Percentiles rank a stretch among this genome's conserved stretches.
Conservation (phyloP, 2,113 vertebrate species). For the Brevimyrus niger region DNA sequence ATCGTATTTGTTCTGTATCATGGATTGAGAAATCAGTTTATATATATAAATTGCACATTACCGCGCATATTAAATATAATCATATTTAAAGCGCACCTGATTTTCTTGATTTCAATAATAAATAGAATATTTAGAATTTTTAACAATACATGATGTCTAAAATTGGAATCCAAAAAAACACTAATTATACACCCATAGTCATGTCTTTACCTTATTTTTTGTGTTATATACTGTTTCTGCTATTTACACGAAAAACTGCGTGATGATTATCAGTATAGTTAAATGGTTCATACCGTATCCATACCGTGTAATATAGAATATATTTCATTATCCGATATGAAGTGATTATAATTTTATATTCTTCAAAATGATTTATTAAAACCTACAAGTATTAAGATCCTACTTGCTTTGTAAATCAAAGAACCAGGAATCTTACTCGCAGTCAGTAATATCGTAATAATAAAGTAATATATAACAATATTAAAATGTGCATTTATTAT, state of each 20-base stretch:
- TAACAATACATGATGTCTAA: not conserved
- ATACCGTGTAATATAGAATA: not conserved
- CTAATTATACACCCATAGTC: not conserved
- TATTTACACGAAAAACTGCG: not conserved
- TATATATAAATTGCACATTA: not conserved
- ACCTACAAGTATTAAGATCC: not conserved
- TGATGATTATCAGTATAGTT: not conserved
- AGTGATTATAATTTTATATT: not conserved
- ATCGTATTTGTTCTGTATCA: not conserved
- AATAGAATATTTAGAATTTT: not conserved
- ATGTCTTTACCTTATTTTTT: not conserved
- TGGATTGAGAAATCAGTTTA: not conserved
- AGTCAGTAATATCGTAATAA: not conserved
- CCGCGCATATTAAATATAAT: not conserved
- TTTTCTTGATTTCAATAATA: not conserved
- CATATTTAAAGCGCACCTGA: not conserved
- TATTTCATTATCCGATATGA: not conserved
- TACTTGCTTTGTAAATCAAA: not conserved
- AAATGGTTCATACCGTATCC: not conserved
- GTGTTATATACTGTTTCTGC: not conserved
- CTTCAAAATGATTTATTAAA: not conserved
- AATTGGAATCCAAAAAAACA: not conserved
- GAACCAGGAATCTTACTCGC: not conserved
- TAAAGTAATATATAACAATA: too few relatives aligned
- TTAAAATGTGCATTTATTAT: not conserved